Evolutionary conservation across 2,797 vertebrate genomes (phyloP), one percentile per base, ranked within the genome.

Genomic region (Sebastes trivittatus): DNA sequence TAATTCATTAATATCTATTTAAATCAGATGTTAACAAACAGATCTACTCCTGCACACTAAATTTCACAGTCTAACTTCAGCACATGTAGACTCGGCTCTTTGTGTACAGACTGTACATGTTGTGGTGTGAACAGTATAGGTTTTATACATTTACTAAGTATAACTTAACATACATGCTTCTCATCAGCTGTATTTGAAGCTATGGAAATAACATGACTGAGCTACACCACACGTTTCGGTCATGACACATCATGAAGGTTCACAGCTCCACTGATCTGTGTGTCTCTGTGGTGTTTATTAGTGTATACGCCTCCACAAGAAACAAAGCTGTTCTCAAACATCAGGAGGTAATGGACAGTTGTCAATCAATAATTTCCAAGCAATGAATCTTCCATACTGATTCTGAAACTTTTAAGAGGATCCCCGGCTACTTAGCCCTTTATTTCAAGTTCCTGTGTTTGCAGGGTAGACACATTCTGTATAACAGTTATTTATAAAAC

Each of bases 1-100:
- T 91, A 78, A 88, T 93, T 95, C 87, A 94, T 94, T 94, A 90
- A 93, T 91, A 94, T 88, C 88, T 92, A 90, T 93, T 93, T 91
- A 89, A 90, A 94, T 94, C 82, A 90, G 80, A 87, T 85, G 64
- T 83, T 93, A 90, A 90, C 85, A 92, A 91, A 89, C 82, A 86
- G 72, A 86, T 91, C 36, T 61, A 55, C 54, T 67, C 36, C 46
- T 32, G 61, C 38, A 54, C 20, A 69, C 23, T 13, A 74, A 11
- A 76, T 20, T 42, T 27, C 42, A 54, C 25, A 59, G 27, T 7
- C 70, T 63, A 52, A 70, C 30, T 52, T 52, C 5, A 18, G 16
- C n/a, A 67, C 18, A 22, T 13, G 49, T 52, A 20, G 18, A 56
- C 55, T 14, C 29, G 10, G 7, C n/a, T n/a, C 22, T 22, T 63